phyloP scores from a whole-genome alignment of 2,888 invertebrate genomes.

The Megaustenia siamemsis region DNA sequence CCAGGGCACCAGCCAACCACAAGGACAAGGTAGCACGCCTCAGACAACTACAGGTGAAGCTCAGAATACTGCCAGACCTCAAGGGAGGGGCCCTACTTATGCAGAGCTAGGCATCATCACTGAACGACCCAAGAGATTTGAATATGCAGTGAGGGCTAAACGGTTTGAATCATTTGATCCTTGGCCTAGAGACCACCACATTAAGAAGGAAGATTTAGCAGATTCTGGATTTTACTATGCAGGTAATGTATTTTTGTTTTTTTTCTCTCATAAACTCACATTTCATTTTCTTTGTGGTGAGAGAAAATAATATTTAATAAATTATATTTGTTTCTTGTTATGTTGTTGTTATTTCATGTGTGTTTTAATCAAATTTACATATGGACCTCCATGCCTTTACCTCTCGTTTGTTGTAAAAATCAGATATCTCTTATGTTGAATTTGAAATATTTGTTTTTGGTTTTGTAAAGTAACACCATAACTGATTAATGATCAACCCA shows the following conservation, averaged over 20 bases:
- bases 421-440: too few relatives aligned
- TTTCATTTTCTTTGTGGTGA: too few relatives aligned
- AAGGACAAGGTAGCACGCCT: background rate
- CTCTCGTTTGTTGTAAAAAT: too few relatives aligned
- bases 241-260: constrained; percentile 19
- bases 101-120: constrained; percentile 56
- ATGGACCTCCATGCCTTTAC: too few relatives aligned
- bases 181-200: constrained; percentile 54
- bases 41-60: background rate
- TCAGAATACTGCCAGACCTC: background rate
- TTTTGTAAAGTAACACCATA: too few relatives aligned
- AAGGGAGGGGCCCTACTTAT: constrained; percentile 42
- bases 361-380: too few relatives aligned
- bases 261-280: background rate
- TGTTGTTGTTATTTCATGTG: too few relatives aligned
- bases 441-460: too few relatives aligned
- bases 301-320: too few relatives aligned
- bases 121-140: constrained; percentile 53
- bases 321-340: too few relatives aligned
- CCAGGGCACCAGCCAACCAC: background rate
- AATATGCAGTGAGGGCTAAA: constrained; percentile 47
- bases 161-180: constrained; percentile 48
- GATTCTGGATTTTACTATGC: constrained; percentile 52
- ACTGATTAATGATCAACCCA: too few relatives aligned
- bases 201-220: constrained; percentile 50